These are phyloP conservation scores for Syndactyla subalaris DNA, from an alignment of 2,797 vertebrate genomes.

Conservation along the genomic window DNA sequence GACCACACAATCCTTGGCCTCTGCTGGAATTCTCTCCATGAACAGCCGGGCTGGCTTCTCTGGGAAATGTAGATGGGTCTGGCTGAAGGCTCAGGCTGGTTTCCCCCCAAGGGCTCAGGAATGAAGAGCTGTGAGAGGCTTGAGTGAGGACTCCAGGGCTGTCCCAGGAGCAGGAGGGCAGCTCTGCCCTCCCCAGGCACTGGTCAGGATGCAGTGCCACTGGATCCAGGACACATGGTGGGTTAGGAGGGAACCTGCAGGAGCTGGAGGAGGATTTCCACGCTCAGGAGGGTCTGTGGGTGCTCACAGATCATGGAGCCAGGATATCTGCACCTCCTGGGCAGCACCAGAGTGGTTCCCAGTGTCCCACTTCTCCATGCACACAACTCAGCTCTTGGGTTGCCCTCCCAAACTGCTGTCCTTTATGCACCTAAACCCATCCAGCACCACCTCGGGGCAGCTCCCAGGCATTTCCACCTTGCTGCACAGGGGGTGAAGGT, in stretches of 20 bases:
- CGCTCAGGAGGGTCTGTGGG: background rate
- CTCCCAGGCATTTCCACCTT: background rate
- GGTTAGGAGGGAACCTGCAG: background rate
- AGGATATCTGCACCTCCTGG: fast-evolving
- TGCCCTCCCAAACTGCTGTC: background rate
- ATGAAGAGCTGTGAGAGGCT: background rate
- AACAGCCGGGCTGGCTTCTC: background rate
- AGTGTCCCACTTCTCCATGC: background rate
- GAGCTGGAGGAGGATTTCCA: background rate
- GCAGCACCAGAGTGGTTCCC: fast-evolving
- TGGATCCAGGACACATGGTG: background rate
- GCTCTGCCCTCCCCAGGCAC: background rate
- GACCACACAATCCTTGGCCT: background rate
- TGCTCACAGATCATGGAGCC: background rate
- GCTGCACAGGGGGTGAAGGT: background rate
- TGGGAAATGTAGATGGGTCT: slow-evolving; percentile 34
- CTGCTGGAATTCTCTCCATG: fast-evolving
- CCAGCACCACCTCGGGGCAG: background rate
- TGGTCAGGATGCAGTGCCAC: background rate
- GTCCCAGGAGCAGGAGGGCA: background rate
- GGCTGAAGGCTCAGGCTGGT: background rate
- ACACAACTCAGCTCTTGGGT: background rate
- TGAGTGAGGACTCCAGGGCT: background rate
- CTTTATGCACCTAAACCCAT: background rate
- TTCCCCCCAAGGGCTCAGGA: background rate